Evolutionary conservation across 2,888 invertebrate genomes (phyloP).

Genomic region (Cordylochernes scorpioides): DNA sequence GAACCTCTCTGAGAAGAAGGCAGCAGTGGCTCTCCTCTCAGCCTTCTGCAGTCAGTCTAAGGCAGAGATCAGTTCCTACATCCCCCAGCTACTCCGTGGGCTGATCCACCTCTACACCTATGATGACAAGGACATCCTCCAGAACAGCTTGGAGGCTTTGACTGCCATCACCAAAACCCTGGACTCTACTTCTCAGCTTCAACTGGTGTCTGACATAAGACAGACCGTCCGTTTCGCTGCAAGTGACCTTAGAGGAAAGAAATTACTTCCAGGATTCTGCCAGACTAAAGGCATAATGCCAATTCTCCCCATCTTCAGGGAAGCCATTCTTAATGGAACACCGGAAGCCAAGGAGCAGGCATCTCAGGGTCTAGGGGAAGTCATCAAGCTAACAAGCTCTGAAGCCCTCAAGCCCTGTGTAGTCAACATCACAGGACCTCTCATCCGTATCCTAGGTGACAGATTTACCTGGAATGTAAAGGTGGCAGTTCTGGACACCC

Average conservation of each 20-base stretch:
- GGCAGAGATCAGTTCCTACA: constrained; percentile 58
- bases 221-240: constrained; percentile 75
- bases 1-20: constrained; percentile 34
- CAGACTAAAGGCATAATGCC: constrained; percentile 78
- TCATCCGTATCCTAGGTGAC: constrained; percentile 88
- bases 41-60: constrained; percentile 69
- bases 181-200: constrained; percentile 52
- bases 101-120: constrained; percentile 60
- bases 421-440: constrained; percentile 84
- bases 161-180: constrained; percentile 48
- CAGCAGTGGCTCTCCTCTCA: constrained; percentile 59
- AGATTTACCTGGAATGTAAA: constrained; percentile 79
- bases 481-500: constrained; percentile 75
- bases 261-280: constrained; percentile 69
- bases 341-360: constrained; percentile 89
- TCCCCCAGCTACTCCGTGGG: constrained; percentile 60
- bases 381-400: constrained; percentile 56
- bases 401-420: constrained; percentile 77
- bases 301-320: constrained; percentile 74
- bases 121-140: constrained; percentile 45
- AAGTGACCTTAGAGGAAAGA: constrained; percentile 48
- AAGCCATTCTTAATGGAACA: constrained; percentile 76
- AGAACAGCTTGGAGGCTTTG: constrained; percentile 72
- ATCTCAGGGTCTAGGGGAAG: constrained; percentile 58
- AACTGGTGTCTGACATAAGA: constrained; percentile 61